Conservation (phyloP, 2,797 vertebrate species). For the Bryconaethiops microstoma region DNA sequence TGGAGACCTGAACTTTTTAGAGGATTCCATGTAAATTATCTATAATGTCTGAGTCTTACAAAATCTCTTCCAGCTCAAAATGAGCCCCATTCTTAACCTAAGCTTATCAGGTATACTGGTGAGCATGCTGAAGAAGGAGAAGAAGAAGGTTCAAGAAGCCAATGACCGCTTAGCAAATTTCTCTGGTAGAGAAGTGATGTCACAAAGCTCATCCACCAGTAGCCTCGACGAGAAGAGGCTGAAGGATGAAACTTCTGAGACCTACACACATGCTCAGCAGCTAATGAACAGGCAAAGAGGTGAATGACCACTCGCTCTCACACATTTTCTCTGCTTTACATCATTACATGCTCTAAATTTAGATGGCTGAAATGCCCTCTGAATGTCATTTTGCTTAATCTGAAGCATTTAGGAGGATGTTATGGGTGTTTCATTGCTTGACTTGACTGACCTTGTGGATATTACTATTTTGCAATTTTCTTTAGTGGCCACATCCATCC, state of each 20-base stretch:
- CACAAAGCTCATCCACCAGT: conserved; percentile 50
- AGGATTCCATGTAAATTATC: not conserved
- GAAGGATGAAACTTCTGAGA: conserved; percentile 48
- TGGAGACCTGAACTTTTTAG: not conserved
- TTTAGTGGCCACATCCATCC: conserved; percentile 5
- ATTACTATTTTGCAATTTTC: not conserved
- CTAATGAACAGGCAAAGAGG: conserved; percentile 74
- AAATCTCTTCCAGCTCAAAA: conserved; percentile 3
- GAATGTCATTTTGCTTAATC: not conserved
- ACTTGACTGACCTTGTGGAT: not conserved
- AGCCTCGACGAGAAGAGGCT: conserved; percentile 45
- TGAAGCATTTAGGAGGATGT: conserved; percentile 10
- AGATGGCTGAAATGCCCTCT: not conserved
- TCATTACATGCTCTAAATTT: not conserved
- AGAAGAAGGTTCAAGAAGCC: conserved; percentile 78
- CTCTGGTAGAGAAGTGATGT: conserved; percentile 39
- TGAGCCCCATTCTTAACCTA: conserved; percentile 71
- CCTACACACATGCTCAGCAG: conserved; percentile 43
- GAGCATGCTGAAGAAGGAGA: conserved; percentile 90
- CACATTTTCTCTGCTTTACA: conserved; percentile 4
- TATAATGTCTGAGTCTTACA: not conserved
- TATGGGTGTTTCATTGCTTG: not conserved
- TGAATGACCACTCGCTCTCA: conserved; percentile 54
- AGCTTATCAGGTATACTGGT: conserved; percentile 83
- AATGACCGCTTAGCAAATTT: conserved; percentile 62